Evolutionary conservation across 2,113 vertebrate species (phyloP), one percentile per base, ranked within the genome.

Genomic region (Andinoacara biseriatus): DNA sequence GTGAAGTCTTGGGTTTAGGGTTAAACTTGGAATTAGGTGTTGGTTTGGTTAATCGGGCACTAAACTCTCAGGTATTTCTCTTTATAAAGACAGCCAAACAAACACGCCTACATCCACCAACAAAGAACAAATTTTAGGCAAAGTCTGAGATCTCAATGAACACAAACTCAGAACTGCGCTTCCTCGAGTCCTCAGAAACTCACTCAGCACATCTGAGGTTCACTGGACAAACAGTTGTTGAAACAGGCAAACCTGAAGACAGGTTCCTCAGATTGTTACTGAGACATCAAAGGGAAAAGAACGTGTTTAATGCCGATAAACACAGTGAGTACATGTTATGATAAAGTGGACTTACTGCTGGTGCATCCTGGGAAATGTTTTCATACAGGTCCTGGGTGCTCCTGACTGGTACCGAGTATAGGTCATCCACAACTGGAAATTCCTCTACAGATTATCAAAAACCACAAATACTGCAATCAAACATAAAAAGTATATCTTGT

Each of bases 311-410:
- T 52, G 29, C 5, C 20, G 20, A 9, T 52, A 72, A 52, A 52
- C 52, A 10, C 31, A 52, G 24, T 26, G 26, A 26, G 26, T 26
- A 26, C 26, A 26, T 26, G 26, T 8, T 52, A 72, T 52, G 22
- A 52, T 52, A 3, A 72, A n/a, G 43, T 35, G 10, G 31, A 90
- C 92, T 88, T 17, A 97, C 97, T 91, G 89, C 29, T 90, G 0
- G 92, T 88, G 3, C 2, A 26, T 95, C 87, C 52, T 96, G 94
- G 0, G 95, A 94, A 62, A 96, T 13, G 7, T 81, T 33, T 33
- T 93, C 83, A 56, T 93, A 93, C 31, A 91, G 52, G 2, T 80
- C 60, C 5, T 90, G 86, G 1, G 77, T 72, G 18, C 11, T n/a
- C 10, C 0, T 9, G 0, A 2, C 11, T 2, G 22, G 17, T 1